Evolutionary conservation across 2,797 vertebrate genomes (phyloP), one percentile per base, ranked within the genome.

Genomic region (Sandelia bainsii): DNA sequence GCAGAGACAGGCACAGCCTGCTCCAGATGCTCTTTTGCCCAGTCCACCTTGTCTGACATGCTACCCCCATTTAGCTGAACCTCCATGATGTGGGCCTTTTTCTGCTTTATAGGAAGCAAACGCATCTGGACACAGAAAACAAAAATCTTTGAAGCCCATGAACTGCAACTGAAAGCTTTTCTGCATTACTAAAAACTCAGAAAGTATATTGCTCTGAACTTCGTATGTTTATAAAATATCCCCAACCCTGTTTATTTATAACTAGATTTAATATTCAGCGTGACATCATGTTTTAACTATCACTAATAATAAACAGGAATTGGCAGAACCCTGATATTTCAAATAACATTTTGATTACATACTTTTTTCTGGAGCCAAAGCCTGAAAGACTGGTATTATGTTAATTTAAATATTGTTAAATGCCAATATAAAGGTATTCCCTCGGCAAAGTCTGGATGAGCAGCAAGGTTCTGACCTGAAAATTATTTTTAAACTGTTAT

Each of bases 41-140:
- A 99, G 86, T 98, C 97, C 11, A 98, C 95, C 85, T 99, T 99
- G 72, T 98, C 97, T 0, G 95, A 90, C 80, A 97, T 89, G 0
- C 93, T 95, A 4, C 98, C 97, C 0, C 98, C 98, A 0, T 99
- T 99, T 70, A 99, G 84, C 93, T 99, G 98, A 78, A 99, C 94
- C 93, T 99, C 97, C 95, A 96, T 96, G 64, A 99, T 83, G 8
- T 99, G 97, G 50, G 97, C 96, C 75, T 98, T 98, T 91, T 98
- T 99, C 92, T 99, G 97, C 50, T 85, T 83, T 75, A 99, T 86
- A 0, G 96, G 95, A 61, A 99, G 91, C 82, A 98, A 85, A 65
- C 93, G 95, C 96, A 97, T 96, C 98, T 99, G 90, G 12, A 60
- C 62, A 72, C 13, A 7, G n/a, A 79, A 3, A 22, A 44, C 19